These are phyloP conservation scores for Biston betularia DNA, from an alignment of 2,888 invertebrate genomes.

Conservation along the genomic window DNA sequence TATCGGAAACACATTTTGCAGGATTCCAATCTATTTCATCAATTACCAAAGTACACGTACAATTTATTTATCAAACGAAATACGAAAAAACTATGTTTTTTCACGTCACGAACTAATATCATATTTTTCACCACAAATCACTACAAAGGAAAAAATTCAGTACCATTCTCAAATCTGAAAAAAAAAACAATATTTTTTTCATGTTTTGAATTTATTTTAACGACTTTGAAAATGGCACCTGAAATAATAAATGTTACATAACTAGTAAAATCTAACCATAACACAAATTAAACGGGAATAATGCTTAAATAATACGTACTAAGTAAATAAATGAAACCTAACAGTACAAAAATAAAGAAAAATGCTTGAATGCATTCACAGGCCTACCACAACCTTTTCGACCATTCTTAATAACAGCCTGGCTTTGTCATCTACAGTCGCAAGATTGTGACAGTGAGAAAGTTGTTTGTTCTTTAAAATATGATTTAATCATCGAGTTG, in stretches of 20 bases:
- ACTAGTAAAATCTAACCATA: conserved; percentile 66
- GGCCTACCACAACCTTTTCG: background rate
- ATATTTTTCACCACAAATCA: conserved; percentile 59
- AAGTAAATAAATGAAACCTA: conserved; percentile 52
- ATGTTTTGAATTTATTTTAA: conserved; percentile 1
- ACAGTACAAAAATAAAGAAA: conserved; percentile 56
- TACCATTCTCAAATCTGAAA: conserved; percentile 64
- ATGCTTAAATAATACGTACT: conserved; percentile 77
- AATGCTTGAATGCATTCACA: conserved; percentile 68
- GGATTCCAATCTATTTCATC: conserved; percentile 4
- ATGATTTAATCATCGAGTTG: no score
- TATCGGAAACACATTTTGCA: conserved; percentile 24
- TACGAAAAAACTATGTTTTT: conserved; percentile 52
- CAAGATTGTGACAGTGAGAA: background rate
- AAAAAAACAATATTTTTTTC: no score
- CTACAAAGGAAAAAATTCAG: conserved; percentile 58
- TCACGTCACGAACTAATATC: conserved; percentile 64
- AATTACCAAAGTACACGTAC: conserved; percentile 33
- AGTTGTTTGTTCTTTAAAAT: no score
- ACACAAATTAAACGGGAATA: conserved; percentile 79
- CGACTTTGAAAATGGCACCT: conserved; percentile 71
- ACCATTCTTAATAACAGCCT: background rate
- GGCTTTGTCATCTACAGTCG: background rate
- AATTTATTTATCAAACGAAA: conserved; percentile 38
- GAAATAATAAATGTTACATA: conserved; percentile 45